Evolutionary conservation across 2,113 vertebrate genomes (phyloP).

Genomic region (Formicarius rufipectus): DNA sequence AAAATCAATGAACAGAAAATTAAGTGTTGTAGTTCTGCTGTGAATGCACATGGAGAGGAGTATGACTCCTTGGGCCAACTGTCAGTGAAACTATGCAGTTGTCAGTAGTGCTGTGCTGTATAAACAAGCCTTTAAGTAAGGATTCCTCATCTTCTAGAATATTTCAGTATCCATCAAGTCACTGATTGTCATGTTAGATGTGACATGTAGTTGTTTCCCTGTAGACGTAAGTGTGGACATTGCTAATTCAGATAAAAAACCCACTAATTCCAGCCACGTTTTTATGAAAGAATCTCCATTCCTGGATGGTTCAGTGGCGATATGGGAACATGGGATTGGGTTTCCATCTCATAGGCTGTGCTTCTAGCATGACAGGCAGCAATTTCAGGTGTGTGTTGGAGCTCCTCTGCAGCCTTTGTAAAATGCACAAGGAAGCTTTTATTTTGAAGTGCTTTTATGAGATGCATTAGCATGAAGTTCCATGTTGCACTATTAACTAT

Average conservation of each 20-base stretch:
- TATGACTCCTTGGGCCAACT: neutral
- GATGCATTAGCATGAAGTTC: neutral
- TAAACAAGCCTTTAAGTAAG: neutral
- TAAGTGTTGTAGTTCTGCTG: neutral
- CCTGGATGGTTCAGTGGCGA: neutral
- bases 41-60: neutral
- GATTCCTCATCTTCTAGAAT: neutral
- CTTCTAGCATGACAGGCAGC: neutral
- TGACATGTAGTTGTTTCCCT: neutral
- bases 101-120: neutral
- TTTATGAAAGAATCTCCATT: neutral
- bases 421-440: neutral
- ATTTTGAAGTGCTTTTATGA: slow-evolving; percentile 6
- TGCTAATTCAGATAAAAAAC: neutral
- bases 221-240: neutral
- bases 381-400: neutral
- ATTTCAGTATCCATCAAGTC: neutral
- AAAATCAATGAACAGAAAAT: neutral
- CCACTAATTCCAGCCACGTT: neutral
- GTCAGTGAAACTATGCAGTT: neutral
- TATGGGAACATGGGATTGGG: neutral
- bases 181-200: neutral
- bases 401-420: neutral
- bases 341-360: neutral
- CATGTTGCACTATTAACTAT: neutral